Base-by-base conservation (phyloP, 1,140 invertebrate species). In the Lepidostoma basale region DNA sequence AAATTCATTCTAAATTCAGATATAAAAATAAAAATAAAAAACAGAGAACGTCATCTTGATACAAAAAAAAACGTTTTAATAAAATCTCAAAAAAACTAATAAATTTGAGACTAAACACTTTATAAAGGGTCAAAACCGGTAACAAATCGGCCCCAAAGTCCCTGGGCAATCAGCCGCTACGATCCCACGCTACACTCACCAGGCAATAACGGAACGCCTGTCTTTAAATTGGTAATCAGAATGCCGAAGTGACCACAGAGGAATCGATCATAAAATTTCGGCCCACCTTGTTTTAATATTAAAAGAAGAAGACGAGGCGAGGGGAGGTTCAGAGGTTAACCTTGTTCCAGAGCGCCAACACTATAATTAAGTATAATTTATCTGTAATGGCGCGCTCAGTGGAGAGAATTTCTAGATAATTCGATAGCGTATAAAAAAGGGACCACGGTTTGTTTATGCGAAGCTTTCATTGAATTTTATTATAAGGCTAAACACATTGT, bases 361-460 rank as follows among this genome's bases (percentile, higher is more conserved):
- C 70, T 72, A 69, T 72, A 69, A 72, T 72, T 72, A 72, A 72
- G 62, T 65, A 72, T 65, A 69, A 72, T 72, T 72, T 66, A 72
- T 72, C 63, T 72, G 66, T 67, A 66, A 69, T 68, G 62, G 56
- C 56, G 56, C 56, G 56, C 56, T 60, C 56, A 30, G 30, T 56
- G 45, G 14, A 56, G 52, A 56, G 52, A 30, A 56, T 56, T 56
- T 56, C 30, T 56, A 56, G 52, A 56, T 56, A 56, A 42, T 60
- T 23, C 16, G 58, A 42, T 60, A 42, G 28, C 22, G 60, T 62
- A 49, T 28, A 28, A 47, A 42, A 33, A 44, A 62, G 40, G 28
- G 44, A 54, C 26, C 62, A 49, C 26, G 22, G 62, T 52, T 64
- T 64, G 62, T 64, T 64, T 64, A 64, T 64, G 62, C 62, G 14